Evolutionary conservation across 2,888 invertebrate species (phyloP).

Genomic region (Philereme vetulata): DNA sequence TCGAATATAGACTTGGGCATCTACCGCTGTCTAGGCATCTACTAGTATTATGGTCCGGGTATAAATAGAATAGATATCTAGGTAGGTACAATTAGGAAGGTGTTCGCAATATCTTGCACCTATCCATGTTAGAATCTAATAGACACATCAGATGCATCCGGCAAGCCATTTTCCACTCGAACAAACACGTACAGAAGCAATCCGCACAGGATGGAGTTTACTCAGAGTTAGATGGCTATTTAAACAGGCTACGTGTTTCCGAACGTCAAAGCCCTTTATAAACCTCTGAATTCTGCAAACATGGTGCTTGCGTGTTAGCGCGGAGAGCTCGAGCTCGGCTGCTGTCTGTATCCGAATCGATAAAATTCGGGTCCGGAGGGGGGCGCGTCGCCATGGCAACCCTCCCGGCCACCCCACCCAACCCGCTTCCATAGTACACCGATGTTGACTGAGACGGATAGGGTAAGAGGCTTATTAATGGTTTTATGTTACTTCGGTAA

Average conservation of each 20-base stretch:
- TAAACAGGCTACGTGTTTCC: constrained; percentile 23
- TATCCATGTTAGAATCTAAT: not conserved
- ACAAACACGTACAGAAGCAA: constrained; percentile 50
- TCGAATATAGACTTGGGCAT: too few relatives aligned
- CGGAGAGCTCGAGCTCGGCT: constrained; percentile 69
- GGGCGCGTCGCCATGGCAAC: constrained; percentile 75
- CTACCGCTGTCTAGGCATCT: too few relatives aligned
- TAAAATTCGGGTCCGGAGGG: constrained; percentile 83
- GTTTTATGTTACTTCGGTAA: constrained; percentile 77
- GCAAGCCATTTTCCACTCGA: constrained; percentile 36
- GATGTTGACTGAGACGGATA: constrained; percentile 84
- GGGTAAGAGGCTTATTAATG: constrained; percentile 84
- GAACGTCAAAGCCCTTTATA: constrained; percentile 58
- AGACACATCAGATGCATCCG: constrained; percentile 18
- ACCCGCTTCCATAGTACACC: constrained; percentile 72
- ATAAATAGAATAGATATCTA: too few relatives aligned
- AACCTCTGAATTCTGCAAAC: constrained; percentile 79
- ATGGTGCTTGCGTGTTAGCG: constrained; percentile 78
- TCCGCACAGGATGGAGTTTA: constrained; percentile 48
- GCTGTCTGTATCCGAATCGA: constrained; percentile 82
- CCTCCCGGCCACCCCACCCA: constrained; percentile 60
- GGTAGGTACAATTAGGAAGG: too few relatives aligned
- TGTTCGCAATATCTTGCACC: too few relatives aligned
- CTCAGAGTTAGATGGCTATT: constrained; percentile 22
- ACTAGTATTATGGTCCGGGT: too few relatives aligned